These are phyloP conservation scores for Prochilodus magdalenae DNA, from an alignment of 2,113 vertebrate species.

Conservation along the genomic window DNA sequence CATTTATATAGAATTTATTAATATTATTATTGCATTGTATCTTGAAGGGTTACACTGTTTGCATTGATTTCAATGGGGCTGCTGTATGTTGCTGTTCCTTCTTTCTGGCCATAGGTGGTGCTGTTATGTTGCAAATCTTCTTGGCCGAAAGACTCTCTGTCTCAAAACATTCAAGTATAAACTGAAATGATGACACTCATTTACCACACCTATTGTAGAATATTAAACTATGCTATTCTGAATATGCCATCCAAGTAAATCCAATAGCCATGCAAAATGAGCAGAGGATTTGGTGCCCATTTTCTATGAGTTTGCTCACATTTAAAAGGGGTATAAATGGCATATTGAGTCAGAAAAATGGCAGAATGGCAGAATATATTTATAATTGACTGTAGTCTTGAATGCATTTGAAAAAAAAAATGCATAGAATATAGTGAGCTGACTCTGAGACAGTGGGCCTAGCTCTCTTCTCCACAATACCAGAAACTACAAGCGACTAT, in stretches of 20 bases:
- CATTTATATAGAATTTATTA: too few relatives aligned
- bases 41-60: not conserved
- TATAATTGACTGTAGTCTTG: not conserved
- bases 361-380: not conserved
- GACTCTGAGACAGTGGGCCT: not conserved
- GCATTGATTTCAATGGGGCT: not conserved
- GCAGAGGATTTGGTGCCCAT: not conserved
- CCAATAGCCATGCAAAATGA: not conserved
- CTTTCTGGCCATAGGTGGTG: constrained; percentile 39
- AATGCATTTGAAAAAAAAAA: not conserved
- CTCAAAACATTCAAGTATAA: not conserved
- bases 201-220: not conserved
- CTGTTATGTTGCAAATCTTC: constrained; percentile 30
- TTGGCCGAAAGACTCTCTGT: not conserved
- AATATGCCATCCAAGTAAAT: not conserved
- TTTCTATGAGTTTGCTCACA: not conserved
- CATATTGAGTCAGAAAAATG: not conserved
- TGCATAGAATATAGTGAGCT: not conserved
- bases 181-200: constrained; percentile 14
- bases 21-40: not conserved
- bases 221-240: constrained; percentile 13
- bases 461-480: not conserved
- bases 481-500: not conserved
- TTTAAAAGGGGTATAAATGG: not conserved
- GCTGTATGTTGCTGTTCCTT: not conserved